A percentile compares a stretch with the other conserved stretches of the same genome.
These are phyloP conservation scores for Agonopterix subpropinquella DNA, from an alignment of 2,888 invertebrate genomes.

Conservation along the genomic window DNA sequence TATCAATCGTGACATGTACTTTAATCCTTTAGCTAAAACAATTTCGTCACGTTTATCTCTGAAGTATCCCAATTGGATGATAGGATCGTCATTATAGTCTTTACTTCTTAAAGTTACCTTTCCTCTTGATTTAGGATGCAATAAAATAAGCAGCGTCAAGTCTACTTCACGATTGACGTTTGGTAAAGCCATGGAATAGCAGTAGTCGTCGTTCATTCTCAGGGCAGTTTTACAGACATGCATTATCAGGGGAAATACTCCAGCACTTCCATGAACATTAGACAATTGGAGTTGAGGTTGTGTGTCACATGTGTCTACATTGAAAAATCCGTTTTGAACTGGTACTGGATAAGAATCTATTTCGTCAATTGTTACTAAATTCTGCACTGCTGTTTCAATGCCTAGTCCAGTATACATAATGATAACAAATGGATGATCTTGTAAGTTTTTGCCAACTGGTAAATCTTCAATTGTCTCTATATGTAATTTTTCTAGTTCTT, in stretches of 20 bases:
- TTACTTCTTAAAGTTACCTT: slow-evolving; percentile 11
- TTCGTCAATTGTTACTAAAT: slow-evolving; percentile 19
- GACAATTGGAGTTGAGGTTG: slow-evolving; percentile 14
- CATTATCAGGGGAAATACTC: not conserved
- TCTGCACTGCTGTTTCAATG: slow-evolving; percentile 21
- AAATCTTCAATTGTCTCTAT: slow-evolving; percentile 42
- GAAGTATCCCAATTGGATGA: slow-evolving; percentile 13
- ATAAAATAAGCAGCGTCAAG: slow-evolving; percentile 4
- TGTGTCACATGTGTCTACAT: slow-evolving; percentile 6
- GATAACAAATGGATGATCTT: slow-evolving; percentile 42
- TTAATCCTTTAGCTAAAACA: slow-evolving; percentile 9
- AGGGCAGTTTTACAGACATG: slow-evolving; percentile 5
- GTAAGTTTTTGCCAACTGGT: slow-evolving; percentile 56
- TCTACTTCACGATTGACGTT: slow-evolving; percentile 12
- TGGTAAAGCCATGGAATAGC: slow-evolving; percentile 9
- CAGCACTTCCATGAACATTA: slow-evolving; percentile 5
- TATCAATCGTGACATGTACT: slow-evolving; percentile 9
- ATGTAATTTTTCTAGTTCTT: slow-evolving; percentile 31
- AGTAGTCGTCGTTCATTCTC: slow-evolving; percentile 9
- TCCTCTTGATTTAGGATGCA: slow-evolving; percentile 16
- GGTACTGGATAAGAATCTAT: slow-evolving; percentile 17
- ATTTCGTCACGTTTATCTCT: slow-evolving; percentile 12
- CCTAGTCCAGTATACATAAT: slow-evolving; percentile 43
- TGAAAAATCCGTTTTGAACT: slow-evolving; percentile 12
- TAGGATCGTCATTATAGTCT: slow-evolving; percentile 12